Conservation (phyloP, 2,888 invertebrate genomes). For the Drosophila subsilvestris region DNA sequence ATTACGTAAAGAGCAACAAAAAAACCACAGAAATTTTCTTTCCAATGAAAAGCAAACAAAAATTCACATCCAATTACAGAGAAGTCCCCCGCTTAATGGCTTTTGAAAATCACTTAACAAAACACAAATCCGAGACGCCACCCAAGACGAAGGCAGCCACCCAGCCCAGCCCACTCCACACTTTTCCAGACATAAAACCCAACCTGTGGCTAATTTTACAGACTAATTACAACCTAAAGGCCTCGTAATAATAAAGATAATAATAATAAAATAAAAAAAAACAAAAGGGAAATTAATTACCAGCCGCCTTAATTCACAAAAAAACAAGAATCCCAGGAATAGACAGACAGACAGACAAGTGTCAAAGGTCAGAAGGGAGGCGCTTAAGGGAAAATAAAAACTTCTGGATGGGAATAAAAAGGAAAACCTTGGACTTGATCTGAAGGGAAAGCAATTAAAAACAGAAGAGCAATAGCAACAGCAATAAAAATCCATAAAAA, state of each 20-base stretch:
- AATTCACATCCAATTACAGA: constrained; percentile 25
- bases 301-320: constrained; percentile 42
- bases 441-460: constrained; percentile 65
- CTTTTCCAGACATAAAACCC: constrained; percentile 5
- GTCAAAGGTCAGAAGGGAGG: constrained; percentile 41
- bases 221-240: constrained; percentile 61
- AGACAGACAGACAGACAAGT: constrained; percentile 11
- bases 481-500: constrained; percentile 54
- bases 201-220: constrained; percentile 60
- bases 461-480: constrained; percentile 35
- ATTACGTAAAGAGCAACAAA: not conserved
- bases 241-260: constrained; percentile 40
- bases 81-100: constrained; percentile 9
- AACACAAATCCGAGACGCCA: constrained; percentile 7
- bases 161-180: not conserved
- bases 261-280: constrained; percentile 16
- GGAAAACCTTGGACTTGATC: constrained; percentile 38
- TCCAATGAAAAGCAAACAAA: constrained; percentile 14
- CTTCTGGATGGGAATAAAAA: constrained; percentile 6
- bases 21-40: constrained; percentile 13
- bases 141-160: constrained; percentile 21
- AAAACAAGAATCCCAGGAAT: not conserved
- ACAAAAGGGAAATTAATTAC: constrained; percentile 52
- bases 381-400: not conserved
- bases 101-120: constrained; percentile 29